Conservation (phyloP, 1,140 invertebrate genomes). For the Ephestia elutella region DNA sequence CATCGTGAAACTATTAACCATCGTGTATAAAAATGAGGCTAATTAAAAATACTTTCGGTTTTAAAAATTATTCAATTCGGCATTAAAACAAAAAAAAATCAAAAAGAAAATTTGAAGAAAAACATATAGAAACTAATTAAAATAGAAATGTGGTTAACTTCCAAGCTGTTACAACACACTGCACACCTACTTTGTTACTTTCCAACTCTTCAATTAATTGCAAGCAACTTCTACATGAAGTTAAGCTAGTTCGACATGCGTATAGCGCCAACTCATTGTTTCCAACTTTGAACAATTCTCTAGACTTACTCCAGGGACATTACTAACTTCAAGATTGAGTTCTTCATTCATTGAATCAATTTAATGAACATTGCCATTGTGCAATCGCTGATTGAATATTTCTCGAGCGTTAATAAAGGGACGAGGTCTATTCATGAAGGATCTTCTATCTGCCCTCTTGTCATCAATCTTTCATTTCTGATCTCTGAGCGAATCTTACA, state of each 20-base stretch:
- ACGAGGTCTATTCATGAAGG: constrained; percentile 1
- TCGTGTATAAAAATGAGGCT: no score
- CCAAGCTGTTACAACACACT: neutral
- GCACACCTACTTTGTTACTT: constrained; percentile 11
- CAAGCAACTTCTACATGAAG: constrained; percentile 20
- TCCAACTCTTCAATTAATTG: constrained; percentile 28
- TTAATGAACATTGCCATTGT: constrained; percentile 5
- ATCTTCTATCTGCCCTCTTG: neutral
- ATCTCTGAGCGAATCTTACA: neutral
- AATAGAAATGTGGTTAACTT: neutral
- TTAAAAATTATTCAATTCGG: no score
- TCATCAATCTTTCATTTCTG: neutral
- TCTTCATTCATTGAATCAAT: constrained; percentile 4
- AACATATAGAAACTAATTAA: no score
- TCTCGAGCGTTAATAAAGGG: constrained; percentile 1
- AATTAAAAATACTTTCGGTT: no score
- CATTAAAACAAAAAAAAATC: no score
- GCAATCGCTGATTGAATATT: constrained; percentile 2
- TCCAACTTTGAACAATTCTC: neutral
- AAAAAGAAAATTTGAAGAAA: no score
- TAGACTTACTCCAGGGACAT: neutral
- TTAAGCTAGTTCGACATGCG: constrained; percentile 17
- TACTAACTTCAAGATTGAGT: constrained; percentile 1
- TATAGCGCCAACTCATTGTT: constrained; percentile 5
- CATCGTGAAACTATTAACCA: no score